A percentile compares a stretch with the other conserved stretches of the same genome.
These are phyloP conservation scores for Spheniscus mendiculus DNA, from an alignment of 2,113 vertebrate genomes.

Conservation along the genomic window DNA sequence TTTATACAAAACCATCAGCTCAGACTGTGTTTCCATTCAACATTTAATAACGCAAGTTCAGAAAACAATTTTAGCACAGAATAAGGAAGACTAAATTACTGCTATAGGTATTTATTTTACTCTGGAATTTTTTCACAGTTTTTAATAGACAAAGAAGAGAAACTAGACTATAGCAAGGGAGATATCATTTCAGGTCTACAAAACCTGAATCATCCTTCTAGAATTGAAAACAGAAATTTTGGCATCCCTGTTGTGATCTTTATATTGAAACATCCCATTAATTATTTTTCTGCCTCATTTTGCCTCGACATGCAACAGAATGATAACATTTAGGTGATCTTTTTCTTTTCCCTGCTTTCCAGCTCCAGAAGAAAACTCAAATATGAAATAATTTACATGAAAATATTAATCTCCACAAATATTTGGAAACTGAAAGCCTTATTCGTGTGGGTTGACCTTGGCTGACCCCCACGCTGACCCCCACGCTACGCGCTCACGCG, in stretches of 20 bases:
- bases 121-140: background rate
- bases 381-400: background rate
- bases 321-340: background rate
- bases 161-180: background rate
- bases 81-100: background rate
- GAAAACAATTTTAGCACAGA: background rate
- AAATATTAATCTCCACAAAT: background rate
- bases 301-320: background rate
- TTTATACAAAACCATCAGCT: background rate
- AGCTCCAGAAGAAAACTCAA: background rate
- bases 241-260: background rate
- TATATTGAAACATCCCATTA: background rate
- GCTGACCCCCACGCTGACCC: background rate
- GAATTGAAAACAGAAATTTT: background rate
- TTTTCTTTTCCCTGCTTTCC: background rate
- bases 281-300: background rate
- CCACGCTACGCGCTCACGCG: too few relatives aligned
- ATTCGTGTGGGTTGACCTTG: background rate
- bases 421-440: background rate
- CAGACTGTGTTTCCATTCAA: background rate
- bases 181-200: background rate
- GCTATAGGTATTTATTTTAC: background rate
- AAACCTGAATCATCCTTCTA: background rate
- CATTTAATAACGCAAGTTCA: background rate
- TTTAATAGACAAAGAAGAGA: background rate